Base-by-base conservation (phyloP, 2,113 vertebrate genomes). In the Eupsittula cactorum region DNA sequence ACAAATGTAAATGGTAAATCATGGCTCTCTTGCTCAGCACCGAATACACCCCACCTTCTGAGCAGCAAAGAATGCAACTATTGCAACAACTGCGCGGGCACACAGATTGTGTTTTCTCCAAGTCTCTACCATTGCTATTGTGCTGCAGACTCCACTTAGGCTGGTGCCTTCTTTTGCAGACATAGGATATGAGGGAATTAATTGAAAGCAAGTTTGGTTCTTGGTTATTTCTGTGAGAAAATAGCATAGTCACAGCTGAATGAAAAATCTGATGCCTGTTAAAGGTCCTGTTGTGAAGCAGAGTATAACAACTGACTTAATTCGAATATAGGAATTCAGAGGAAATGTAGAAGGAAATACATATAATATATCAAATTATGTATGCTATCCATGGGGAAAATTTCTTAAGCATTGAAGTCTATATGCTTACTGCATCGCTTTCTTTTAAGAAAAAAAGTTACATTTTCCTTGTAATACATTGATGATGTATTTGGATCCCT, bases 71-170 rank as follows among this genome's bases (percentile, higher is more conserved):
- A 68, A 39, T 2, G 17, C 24, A 44, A 19, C 46, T n/a, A 4
- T 28, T 63, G 46, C 24, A 76, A 23, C 31, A 47, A 28, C 11
- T 8, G 9, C 24, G 7, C 0, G 1, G 47, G n/a, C 52, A 25
- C 37, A 13, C 62, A 16, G 16, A 2, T 0, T 8, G 23, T 20
- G n/a, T 39, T 50, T 76, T 85, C 44, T 25, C 47, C 1, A 1
- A n/a, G 39, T 13, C 29, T 3, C 3, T 44, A 41, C 25, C 13
- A 1, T 16, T 62, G 28, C 46, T 67, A 0, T 78, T 0, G 0
- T 0, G 1, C 25, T 23, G 37, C 11, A 47, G 69, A 28, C n/a
- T 60, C 50, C 0, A 0, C 55, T 60, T 39, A 16, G 6, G 11
- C 28, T 4, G 1, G 1, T 49, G 68, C 35, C 55, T 24, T 28